Evolutionary conservation across 2,888 invertebrate genomes (phyloP), one percentile per base, ranked within the genome.

Genomic region (Azorinus chamasolen): DNA sequence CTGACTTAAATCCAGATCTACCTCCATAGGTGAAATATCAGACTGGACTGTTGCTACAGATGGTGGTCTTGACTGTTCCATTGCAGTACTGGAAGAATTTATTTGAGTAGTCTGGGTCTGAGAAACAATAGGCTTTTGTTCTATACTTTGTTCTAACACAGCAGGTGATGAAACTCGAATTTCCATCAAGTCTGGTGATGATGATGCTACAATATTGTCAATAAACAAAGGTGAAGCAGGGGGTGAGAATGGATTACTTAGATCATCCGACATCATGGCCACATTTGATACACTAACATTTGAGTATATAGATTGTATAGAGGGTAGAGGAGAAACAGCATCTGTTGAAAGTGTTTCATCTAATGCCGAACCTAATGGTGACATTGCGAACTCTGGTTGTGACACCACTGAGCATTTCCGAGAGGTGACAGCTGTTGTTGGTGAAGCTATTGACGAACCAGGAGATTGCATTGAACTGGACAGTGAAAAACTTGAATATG

Each of bases 11-110:
- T 78, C 78, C 24, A 83, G 53, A 70, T 79, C 78, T 54, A 79
- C 74, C 50, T 79, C 76, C 79, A 84, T 82, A 53, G 75, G 64
- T 62, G 74, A 66, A 48, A 70, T 75, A 66, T 78, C 69, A 61
- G 82, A 79, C 10, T 81, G 80, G 25, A 66, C 78, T 32, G 89
- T 87, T 5, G 83, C 73, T 18, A 90, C 90, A 5, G 93, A 93
- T 0, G 92, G 88, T 18, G 93, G 93, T 18, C 91, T 83, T 1
- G 92, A 89, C 25, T 79, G 83, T 61, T 92, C 91, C 62, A 90
- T 83, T 27, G 76, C 72, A 51, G 59, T 46, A 14, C 27, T 16
- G 50, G 48, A n/a, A 45, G 61, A 32, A 37, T 43, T 50, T 55
- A 61, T 22, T 58, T 66, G 45, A 58, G 68, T 53, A 63, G 66